Percentiles rank a stretch among this genome's conserved stretches.
Conservation (phyloP, 2,797 vertebrate genomes). For the Somateria mollissima region DNA sequence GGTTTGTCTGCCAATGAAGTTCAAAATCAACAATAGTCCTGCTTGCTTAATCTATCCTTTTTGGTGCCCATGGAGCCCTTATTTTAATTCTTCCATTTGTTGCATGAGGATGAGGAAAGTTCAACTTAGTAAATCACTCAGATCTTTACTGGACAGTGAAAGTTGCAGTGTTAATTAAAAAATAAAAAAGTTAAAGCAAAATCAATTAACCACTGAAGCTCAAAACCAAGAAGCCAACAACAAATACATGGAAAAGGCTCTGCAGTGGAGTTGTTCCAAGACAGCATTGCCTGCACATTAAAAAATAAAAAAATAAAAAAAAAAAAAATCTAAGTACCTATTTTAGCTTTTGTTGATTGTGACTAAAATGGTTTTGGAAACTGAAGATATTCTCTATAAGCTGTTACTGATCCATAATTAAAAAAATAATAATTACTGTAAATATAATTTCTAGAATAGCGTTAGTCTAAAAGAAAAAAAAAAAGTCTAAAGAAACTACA, state of each 20-base stretch:
- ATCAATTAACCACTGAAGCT: not conserved
- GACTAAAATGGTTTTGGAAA: not conserved
- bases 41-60: not conserved
- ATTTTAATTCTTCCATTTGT: not conserved
- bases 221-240: not conserved
- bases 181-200: not conserved
- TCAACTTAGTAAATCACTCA: not conserved
- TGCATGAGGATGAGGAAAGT: not conserved
- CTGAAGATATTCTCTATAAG: not conserved
- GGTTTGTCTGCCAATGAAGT: not conserved
- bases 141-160: not conserved
- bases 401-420: not conserved
- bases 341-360: not conserved
- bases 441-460: not conserved
- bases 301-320: not conserved
- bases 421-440: not conserved
- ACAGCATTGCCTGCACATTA: fast-evolving
- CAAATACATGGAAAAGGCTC: not conserved
- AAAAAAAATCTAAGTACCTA: fast-evolving
- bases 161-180: not conserved
- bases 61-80: not conserved
- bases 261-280: not conserved
- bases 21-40: not conserved
- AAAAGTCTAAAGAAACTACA: not conserved
- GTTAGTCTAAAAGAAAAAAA: not conserved